Evolutionary conservation across 30 jellyfish, hydroid and myxozoan species (phyloP), one percentile per base, ranked within the genome.

Genomic region (Catostylus mosaicus): DNA sequence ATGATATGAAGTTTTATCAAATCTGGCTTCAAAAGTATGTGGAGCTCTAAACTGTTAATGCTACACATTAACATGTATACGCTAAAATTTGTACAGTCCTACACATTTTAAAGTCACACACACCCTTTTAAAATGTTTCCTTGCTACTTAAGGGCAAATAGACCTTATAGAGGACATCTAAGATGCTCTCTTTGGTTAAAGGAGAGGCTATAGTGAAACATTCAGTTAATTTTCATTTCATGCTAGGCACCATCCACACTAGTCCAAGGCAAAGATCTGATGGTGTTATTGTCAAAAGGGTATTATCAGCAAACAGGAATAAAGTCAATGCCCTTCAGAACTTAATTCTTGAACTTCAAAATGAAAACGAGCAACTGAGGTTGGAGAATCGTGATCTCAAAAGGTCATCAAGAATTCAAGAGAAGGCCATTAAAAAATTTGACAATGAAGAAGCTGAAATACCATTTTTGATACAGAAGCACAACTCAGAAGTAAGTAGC

Each of bases 391-490:
- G 96, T 54, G 97, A 93, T 51, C 68, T 93, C 90, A 88, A 93
- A 63, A 84, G 96, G 57, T 78, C 96, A 56, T 88, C 97, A 26
- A 45, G 95, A 24, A 56, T 93, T 0, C 98, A 93, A 68, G 98
- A 88, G 61, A 93, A 92, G 20, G 96, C 65, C 64, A 80, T 93
- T 43, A 88, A 75, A 64, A 86, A 77, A 33, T 62, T 77, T 33
- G 97, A 93, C 57, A 73, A 93, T 64, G 98, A 93, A 0, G 98
- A 93, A 72, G 98, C 97, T 19, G 98, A 93, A n/a, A 48, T 93
- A 4, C 97, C 98, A 35, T 47, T 70, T 35, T 59, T 93, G 66
- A 43, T 93, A 16, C 96, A 87, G 81, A 93, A 93, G 67, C 98
- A 93, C 77, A 69, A 82, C 48, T 74, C 87, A 19, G 98, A 93